These are phyloP conservation scores for Tortricodes alternella DNA, from an alignment of 2,888 invertebrate species.

Conservation along the genomic window DNA sequence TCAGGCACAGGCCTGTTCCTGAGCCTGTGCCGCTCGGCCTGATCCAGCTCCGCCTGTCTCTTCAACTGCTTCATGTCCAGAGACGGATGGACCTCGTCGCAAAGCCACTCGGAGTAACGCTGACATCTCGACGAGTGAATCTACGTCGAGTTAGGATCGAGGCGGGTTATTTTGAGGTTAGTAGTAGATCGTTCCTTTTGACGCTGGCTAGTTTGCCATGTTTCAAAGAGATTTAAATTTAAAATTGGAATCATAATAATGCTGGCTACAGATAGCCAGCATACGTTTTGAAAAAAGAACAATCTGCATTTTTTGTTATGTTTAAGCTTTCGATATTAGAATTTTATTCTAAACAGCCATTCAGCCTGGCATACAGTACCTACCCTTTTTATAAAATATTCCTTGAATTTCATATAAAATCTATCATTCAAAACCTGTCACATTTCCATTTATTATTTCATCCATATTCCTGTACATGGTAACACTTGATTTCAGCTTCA, in stretches of 20 bases:
- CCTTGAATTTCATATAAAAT: neutral
- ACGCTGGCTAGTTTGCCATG: neutral
- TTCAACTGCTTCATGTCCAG: conserved; percentile 83
- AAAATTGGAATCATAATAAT: neutral
- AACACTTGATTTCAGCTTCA: conserved; percentile 56
- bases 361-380: conserved; percentile 8
- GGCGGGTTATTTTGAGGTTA: conserved; percentile 80
- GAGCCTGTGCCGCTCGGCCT: conserved; percentile 63
- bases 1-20: conserved; percentile 55
- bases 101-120: conserved; percentile 91
- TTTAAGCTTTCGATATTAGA: conserved; percentile 28
- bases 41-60: conserved; percentile 67
- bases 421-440: neutral
- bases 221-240: neutral
- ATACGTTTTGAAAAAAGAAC: conserved; percentile 12
- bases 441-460: neutral
- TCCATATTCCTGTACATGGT: neutral
- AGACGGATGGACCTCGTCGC: conserved; percentile 92
- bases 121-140: conserved; percentile 93
- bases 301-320: conserved; percentile 21
- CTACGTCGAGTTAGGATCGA: conserved; percentile 83
- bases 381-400: neutral
- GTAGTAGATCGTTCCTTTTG: conserved; percentile 45
- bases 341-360: neutral
- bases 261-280: neutral